A percentile compares a stretch with the other conserved stretches of the same genome.
Conservation (phyloP, 2,888 invertebrate genomes). For the Magallana nippona region DNA sequence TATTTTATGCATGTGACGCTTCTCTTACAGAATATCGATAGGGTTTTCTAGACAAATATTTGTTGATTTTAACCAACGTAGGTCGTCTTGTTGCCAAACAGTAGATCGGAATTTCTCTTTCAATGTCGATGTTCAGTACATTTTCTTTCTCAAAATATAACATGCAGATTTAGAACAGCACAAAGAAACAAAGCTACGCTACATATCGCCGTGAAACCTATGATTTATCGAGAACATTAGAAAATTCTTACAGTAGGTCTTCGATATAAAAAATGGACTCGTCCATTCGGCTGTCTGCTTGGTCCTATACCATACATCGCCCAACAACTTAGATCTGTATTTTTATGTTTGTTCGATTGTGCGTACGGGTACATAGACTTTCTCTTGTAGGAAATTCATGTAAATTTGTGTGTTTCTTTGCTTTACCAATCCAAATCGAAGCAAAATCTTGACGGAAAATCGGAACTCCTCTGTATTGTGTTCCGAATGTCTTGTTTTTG, state of each 20-base stretch:
- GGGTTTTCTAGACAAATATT: neutral
- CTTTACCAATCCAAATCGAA: neutral
- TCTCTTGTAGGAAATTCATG: neutral
- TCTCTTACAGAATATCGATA: neutral
- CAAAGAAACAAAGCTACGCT: neutral
- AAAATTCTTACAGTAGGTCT: neutral
- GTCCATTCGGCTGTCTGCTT: conserved; percentile 49
- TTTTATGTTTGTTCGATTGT: neutral
- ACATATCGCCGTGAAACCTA: neutral
- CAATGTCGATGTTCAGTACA: no score
- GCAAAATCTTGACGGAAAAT: neutral
- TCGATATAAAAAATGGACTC: conserved; percentile 49
- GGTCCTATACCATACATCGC: neutral
- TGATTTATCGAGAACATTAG: neutral
- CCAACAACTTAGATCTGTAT: neutral
- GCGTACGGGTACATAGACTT: neutral
- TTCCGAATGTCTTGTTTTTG: neutral
- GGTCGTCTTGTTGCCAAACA: conserved; percentile 35
- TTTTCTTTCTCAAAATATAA: neutral
- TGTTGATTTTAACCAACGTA: conserved; percentile 13
- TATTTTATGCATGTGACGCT: neutral
- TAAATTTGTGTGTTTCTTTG: neutral
- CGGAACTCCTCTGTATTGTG: neutral
- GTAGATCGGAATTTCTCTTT: conserved; percentile 7
- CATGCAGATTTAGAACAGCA: neutral